A percentile compares a stretch with the other conserved stretches of the same genome.
phyloP scores from a whole-genome alignment of 1,140 invertebrate genomes.

The Zaprionus camerounensis region DNA sequence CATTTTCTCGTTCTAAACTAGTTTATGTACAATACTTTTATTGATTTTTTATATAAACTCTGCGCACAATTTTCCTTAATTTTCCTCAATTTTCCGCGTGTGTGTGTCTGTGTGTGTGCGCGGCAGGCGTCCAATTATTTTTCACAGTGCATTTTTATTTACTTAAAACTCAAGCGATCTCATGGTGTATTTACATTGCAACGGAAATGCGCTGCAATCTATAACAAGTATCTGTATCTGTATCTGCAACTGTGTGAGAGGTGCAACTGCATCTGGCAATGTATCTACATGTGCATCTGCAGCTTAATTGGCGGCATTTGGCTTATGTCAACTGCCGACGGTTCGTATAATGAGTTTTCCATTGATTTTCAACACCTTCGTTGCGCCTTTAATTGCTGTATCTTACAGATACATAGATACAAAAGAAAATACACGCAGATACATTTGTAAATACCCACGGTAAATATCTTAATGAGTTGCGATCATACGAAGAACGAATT shows the following conservation, averaged over 20 bases:
- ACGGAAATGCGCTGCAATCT: slow-evolving; percentile 48
- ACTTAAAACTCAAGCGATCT: slow-evolving; percentile 54
- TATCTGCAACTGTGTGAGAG: slow-evolving; percentile 5
- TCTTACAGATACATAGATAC: slow-evolving; percentile 18
- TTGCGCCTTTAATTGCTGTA: slow-evolving; percentile 62
- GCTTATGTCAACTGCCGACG: slow-evolving; percentile 69
- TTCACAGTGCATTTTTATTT: slow-evolving; percentile 67
- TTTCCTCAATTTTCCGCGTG: not conserved
- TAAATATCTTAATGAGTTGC: slow-evolving; percentile 76
- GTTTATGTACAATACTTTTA: slow-evolving; percentile 72
- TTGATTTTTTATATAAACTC: slow-evolving; percentile 59
- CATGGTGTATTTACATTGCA: slow-evolving; percentile 44
- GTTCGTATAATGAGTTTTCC: slow-evolving; percentile 76
- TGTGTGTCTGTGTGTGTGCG: slow-evolving; percentile 40
- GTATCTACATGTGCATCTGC: slow-evolving; percentile 30
- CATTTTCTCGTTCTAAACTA: slow-evolving; percentile 44
- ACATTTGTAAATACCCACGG: slow-evolving; percentile 66
- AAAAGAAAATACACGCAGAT: slow-evolving; percentile 24
- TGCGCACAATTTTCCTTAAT: slow-evolving; percentile 7
- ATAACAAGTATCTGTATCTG: slow-evolving; percentile 36
- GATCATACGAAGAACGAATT: slow-evolving; percentile 14
- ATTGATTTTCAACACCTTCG: slow-evolving; percentile 74
- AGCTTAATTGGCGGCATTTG: slow-evolving; percentile 77
- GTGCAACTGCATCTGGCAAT: slow-evolving; percentile 31
- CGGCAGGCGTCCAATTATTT: slow-evolving; percentile 74